A percentile compares a stretch with the other conserved stretches of the same genome.
These are phyloP conservation scores for Eumeta japonica DNA, from an alignment of 1,140 invertebrate species.

Conservation along the genomic window DNA sequence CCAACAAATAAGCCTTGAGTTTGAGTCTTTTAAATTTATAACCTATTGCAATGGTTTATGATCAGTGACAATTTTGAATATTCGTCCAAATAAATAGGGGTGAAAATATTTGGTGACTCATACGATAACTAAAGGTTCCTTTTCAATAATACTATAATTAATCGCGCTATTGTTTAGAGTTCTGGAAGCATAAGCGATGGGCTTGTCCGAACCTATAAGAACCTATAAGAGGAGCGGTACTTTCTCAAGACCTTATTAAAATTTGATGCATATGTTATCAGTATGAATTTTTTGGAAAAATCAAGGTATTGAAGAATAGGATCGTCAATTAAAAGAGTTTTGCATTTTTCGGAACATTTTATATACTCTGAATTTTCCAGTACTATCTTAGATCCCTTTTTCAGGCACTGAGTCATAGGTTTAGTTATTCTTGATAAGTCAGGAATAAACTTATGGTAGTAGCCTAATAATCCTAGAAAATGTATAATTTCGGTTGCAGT, in stretches of 20 bases:
- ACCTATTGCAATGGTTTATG: conserved; percentile 47
- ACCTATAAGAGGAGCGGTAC: too few species aligned
- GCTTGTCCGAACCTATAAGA: too few species aligned
- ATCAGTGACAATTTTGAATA: conserved; percentile 49
- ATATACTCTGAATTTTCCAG: conserved; percentile 17
- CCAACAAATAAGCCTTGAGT: conserved; percentile 47
- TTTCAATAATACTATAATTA: conserved; percentile 22
- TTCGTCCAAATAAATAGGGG: conserved; percentile 43
- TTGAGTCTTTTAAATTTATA: too few species aligned
- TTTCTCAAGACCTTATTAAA: conserved; percentile 12
- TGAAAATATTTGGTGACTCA: conserved; percentile 45
- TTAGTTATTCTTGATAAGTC: conserved; percentile 22
- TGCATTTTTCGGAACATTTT: conserved; percentile 6
- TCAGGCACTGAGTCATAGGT: conserved; percentile 18
- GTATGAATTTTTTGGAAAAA: conserved; percentile 13
- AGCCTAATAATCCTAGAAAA: conserved; percentile 22
- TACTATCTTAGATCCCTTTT: too few species aligned
- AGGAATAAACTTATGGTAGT: conserved; percentile 20
- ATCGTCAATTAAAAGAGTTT: conserved; percentile 4
- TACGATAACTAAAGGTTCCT: too few species aligned
- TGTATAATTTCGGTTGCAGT: too few species aligned
- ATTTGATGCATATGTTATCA: conserved; percentile 15
- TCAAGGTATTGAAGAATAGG: conserved; percentile 14
- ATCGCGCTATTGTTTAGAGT: conserved; percentile 19
- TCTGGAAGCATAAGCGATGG: conserved; percentile 19